Conservation (phyloP, 1,140 invertebrate species). For the Mylabris phalerata region DNA sequence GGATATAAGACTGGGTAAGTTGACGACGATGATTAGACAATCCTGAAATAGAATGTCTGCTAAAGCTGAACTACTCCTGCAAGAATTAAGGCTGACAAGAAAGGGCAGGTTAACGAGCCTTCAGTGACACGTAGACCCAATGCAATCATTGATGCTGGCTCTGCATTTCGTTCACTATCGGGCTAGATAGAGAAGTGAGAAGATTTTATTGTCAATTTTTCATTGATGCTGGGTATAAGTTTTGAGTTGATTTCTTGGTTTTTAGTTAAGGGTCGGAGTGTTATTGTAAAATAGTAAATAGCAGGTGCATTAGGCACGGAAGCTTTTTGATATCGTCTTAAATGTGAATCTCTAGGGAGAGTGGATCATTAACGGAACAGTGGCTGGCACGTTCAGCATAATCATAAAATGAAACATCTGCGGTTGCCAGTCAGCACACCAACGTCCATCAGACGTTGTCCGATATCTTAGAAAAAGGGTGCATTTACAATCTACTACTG, state of each 20-base stretch:
- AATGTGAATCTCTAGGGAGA: slow-evolving; percentile 9
- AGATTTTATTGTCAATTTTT: too few species aligned
- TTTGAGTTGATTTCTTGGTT: too few species aligned
- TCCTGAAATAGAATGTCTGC: slow-evolving; percentile 18
- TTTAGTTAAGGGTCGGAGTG: not conserved
- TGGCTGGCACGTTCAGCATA: slow-evolving; percentile 17
- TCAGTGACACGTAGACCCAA: slow-evolving; percentile 14
- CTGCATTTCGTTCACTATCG: too few species aligned
- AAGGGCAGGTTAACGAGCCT: slow-evolving; percentile 18
- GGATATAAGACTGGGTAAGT: slow-evolving; percentile 11
- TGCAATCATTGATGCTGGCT: slow-evolving; percentile 7
- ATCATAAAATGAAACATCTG: slow-evolving; percentile 23
- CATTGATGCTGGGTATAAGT: too few species aligned
- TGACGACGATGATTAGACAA: slow-evolving; percentile 23
- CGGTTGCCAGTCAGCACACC: slow-evolving; percentile 23
- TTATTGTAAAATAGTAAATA: not conserved
- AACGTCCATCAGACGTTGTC: slow-evolving; percentile 20
- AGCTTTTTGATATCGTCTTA: slow-evolving; percentile 15
- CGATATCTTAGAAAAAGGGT: slow-evolving; percentile 1
- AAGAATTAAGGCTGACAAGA: slow-evolving; percentile 18
- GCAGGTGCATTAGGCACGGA: slow-evolving; percentile 6
- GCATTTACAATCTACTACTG: slow-evolving; percentile 8
- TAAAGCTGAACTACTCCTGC: slow-evolving; percentile 5
- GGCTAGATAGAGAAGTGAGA: too few species aligned
- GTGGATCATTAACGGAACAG: slow-evolving; percentile 19